Percentiles rank a stretch among this genome's conserved stretches.
phyloP scores from a whole-genome alignment of 2,888 invertebrate genomes.

The Hyalella azteca region DNA sequence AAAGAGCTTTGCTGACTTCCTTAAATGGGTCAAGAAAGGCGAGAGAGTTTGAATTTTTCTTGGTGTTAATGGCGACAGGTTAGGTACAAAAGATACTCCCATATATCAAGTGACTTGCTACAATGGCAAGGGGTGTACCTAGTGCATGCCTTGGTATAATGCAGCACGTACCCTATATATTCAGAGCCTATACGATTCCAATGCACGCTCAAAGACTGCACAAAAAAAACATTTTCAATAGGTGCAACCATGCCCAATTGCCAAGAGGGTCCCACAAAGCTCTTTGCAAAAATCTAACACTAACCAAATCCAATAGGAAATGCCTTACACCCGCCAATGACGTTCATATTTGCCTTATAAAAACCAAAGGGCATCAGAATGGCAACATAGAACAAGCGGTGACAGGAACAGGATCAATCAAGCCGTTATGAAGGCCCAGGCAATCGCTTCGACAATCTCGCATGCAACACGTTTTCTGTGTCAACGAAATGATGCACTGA shows the following conservation, averaged over 20 bases:
- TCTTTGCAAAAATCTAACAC: conserved; percentile 16
- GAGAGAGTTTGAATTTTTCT: conserved; percentile 4
- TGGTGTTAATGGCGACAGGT: conserved; percentile 20
- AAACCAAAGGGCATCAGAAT: too few relatives aligned
- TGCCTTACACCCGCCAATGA: background rate
- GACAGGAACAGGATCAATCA: too few relatives aligned
- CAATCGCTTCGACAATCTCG: too few relatives aligned
- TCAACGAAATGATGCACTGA: too few relatives aligned
- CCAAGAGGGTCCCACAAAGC: conserved; percentile 28
- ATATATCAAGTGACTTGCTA: conserved; percentile 23
- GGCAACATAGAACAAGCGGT: too few relatives aligned
- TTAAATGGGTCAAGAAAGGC: conserved; percentile 25
- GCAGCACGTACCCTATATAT: conserved; percentile 14
- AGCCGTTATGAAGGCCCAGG: too few relatives aligned
- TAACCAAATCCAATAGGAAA: background rate
- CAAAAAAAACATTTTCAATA: background rate
- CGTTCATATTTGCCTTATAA: conserved; percentile 1
- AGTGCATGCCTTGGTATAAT: background rate
- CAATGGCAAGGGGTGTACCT: background rate
- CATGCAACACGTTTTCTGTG: too few relatives aligned
- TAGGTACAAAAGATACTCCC: conserved; percentile 15
- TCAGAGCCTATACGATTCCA: background rate
- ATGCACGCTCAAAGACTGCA: background rate
- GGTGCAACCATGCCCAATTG: conserved; percentile 35
- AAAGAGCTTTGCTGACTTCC: conserved; percentile 20